Percentiles rank a stretch among this genome's conserved stretches.
These are phyloP conservation scores for Choreutis nemorana DNA, from an alignment of 2,888 invertebrate genomes.

Conservation along the genomic window DNA sequence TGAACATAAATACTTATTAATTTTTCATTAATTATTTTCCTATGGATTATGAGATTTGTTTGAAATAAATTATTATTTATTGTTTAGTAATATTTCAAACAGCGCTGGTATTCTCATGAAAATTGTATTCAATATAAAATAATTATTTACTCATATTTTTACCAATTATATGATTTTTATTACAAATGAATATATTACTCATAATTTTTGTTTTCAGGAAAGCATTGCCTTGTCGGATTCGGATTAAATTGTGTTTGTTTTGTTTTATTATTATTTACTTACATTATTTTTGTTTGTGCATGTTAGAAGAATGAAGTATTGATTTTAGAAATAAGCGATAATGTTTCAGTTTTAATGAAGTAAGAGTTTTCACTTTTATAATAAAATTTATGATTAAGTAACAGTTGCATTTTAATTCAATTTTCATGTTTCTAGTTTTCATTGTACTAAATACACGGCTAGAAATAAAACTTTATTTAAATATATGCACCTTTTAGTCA, in stretches of 20 bases:
- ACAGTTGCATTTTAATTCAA: too few species aligned
- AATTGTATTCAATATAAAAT: too few species aligned
- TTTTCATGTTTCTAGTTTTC: too few species aligned
- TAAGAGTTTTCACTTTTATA: not conserved
- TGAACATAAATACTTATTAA: too few species aligned
- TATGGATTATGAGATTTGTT: too few species aligned
- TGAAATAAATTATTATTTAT: too few species aligned
- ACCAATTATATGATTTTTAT: not conserved
- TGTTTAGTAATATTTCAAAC: too few species aligned
- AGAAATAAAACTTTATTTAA: too few species aligned
- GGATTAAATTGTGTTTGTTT: conserved; percentile 19
- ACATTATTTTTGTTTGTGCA: conserved; percentile 22
- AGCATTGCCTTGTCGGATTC: conserved; percentile 42
- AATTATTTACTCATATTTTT: not conserved
- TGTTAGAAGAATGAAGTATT: conserved; percentile 23
- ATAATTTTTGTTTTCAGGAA: conserved; percentile 30
- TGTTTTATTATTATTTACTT: conserved; percentile 4
- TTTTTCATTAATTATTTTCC: too few species aligned
- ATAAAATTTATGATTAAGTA: not conserved
- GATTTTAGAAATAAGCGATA: conserved; percentile 39
- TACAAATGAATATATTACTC: not conserved
- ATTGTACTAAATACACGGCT: too few species aligned
- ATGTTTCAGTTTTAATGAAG: conserved; percentile 12
- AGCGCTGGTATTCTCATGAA: too few species aligned
- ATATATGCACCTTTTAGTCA: too few species aligned